Base-by-base conservation (phyloP, 2,113 vertebrate genomes). In the Mesitornis unicolor region DNA sequence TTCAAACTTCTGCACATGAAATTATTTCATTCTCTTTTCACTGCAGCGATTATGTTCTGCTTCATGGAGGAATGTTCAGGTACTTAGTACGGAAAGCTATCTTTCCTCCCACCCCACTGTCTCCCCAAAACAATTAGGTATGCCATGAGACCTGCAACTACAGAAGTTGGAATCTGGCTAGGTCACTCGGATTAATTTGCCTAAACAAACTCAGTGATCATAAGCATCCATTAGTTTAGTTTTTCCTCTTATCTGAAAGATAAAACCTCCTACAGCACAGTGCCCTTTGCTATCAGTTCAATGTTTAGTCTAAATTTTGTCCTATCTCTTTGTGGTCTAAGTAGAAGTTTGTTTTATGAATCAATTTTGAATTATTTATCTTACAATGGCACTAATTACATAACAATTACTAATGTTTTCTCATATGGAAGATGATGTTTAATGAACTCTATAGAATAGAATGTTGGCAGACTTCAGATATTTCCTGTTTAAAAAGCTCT, bases 261-360 rank as follows among this genome's bases (percentile, higher is more conserved):
- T 60, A 90, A 68, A 84, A 11, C 48, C 64, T 94, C 47, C 83
- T 71, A 2, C 6, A 86, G 69, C 73, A 75, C 90, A 71, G 14
- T 88, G 60, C 31, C 16, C 43, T 74, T 85, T 87, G 61, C 79
- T 96, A 96, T 93, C 91, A 88, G 42, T 33, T 51, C 48, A 4
- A 13, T 94, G 95, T 97, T 97, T 96, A 97, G 94, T 96, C 95
- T 97, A 45, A 84, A 51, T 86, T 77, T 83, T 90, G 15, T 70
- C 38, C 73, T 96, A 88, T 95, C 80, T 75, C 76, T 78, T 93
- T 87, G 48, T 53, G 69, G 79, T 60, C 60, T 84, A 90, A 92
- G 77, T n/a, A 86, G 53, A 85, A 69, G 26, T 87, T 96, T 94
- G 36, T 73, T 93, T 87, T 85, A 92, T 67, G 63, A 97, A 85